Conservation (phyloP, 1,140 invertebrate genomes). For the Acromyrmex heyeri region DNA sequence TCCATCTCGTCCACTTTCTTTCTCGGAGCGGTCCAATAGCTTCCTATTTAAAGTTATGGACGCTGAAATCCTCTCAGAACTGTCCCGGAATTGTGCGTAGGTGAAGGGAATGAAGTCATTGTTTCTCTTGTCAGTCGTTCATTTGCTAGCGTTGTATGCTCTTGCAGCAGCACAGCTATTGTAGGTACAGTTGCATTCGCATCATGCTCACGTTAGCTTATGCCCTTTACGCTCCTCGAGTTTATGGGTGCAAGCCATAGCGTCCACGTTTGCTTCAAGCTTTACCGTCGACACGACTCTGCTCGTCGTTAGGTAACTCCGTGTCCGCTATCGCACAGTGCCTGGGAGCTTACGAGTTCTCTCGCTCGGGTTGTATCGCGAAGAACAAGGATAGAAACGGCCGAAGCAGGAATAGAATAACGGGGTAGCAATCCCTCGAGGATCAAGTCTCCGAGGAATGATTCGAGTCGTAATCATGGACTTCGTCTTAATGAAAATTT, state of each 20-base stretch:
- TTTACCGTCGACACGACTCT: constrained; percentile 67
- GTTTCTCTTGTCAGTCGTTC: constrained; percentile 56
- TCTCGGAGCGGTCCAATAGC: constrained; percentile 58
- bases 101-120: constrained; percentile 61
- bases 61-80: constrained; percentile 68
- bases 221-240: constrained; percentile 68
- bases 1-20: neutral
- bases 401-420: neutral
- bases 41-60: constrained; percentile 76
- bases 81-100: constrained; percentile 34
- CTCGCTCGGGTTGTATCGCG: constrained; percentile 1
- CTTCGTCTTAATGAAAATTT: constrained; percentile 53
- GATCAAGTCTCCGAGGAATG: constrained; percentile 9
- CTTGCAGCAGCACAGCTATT: neutral
- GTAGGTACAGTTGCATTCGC: constrained; percentile 43
- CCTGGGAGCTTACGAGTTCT: neutral
- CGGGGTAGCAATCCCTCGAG: constrained; percentile 28
- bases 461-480: constrained; percentile 29
- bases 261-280: constrained; percentile 65
- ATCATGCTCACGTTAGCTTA: constrained; percentile 13
- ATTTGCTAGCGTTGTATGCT: constrained; percentile 45
- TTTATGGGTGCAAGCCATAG: constrained; percentile 67
- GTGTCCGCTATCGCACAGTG: constrained; percentile 7
- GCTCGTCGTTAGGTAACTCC: constrained; percentile 13
- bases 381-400: constrained; percentile 27